Conservation (phyloP, 2,113 vertebrate species). For the Lophura nycthemera region DNA sequence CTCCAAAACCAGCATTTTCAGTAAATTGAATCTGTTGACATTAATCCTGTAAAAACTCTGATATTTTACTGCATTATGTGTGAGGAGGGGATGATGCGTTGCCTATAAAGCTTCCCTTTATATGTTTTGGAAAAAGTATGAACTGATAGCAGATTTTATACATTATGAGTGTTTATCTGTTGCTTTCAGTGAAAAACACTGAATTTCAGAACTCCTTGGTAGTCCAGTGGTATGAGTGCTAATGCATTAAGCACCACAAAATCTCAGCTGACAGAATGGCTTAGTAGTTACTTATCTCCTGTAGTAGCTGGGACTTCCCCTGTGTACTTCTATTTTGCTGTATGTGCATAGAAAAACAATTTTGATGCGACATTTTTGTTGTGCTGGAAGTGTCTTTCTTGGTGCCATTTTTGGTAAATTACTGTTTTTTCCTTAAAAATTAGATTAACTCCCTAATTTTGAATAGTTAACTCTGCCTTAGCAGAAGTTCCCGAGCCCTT, state of each 20-base stretch:
- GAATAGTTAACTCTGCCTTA: not conserved
- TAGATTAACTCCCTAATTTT: not conserved
- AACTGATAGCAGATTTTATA: not conserved
- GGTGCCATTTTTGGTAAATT: not conserved
- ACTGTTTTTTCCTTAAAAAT: not conserved
- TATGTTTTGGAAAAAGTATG: accelerated
- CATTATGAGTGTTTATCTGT: accelerated
- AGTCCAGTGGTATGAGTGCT: not conserved
- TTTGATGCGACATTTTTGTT: not conserved
- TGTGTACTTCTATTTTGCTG: not conserved
- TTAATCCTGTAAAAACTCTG: not conserved
- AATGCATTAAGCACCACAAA: too few species aligned
- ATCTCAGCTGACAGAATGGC: not conserved
- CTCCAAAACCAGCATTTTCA: not conserved
- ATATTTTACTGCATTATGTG: not conserved
- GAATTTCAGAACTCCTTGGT: not conserved
- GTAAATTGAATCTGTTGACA: not conserved
- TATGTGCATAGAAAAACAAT: not conserved
- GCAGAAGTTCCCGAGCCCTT: not conserved
- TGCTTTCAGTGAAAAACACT: not conserved
- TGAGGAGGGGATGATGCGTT: not conserved
- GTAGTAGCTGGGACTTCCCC: not conserved
- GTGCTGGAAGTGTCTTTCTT: not conserved
- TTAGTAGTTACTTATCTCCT: not conserved
- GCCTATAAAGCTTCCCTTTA: not conserved